Base-by-base conservation (phyloP, 2,888 invertebrate species). In the Cotesia congregata region DNA sequence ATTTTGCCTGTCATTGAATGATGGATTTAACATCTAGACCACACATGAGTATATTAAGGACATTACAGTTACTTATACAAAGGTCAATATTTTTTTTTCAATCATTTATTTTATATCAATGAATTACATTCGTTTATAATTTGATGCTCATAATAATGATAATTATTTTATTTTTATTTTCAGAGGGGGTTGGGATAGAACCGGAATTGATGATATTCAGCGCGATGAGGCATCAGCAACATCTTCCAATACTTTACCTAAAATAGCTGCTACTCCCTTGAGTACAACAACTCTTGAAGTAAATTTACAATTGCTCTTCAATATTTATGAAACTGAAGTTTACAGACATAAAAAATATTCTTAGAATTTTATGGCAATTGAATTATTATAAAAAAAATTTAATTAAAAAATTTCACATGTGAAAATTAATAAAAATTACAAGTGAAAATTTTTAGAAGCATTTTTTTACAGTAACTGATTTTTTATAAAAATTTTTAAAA, bases 251-350 rank as follows among this genome's bases (percentile, higher is more conserved):
- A 12, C 50, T 50, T 50, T 50, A 40, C 90, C 90, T 41, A 89
- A 87, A 85, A 86, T 89, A 78, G 87, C 88, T 64, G 82, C 90
- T 90, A 71, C 30, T 15, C 40, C 62, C 5, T 62, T 72, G 62
- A 90, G 91, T 80, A 91, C 91, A 40, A 84, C 90, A 68, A 87
- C 86, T 79, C 85, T 91, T 74, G 90, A 91, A 85, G 91, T 91
- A 86, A 85, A 90, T 89, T 75, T 62, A 50, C 12, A 50, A 3
- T 50, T 30, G 30, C 3, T 30, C 30, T 30, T 30, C 30, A 30
- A 30, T 17, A 17, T 17, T 17, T 17, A n/a, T n/a, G n/a, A n/a
- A n/a, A n/a, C n/a, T n/a, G n/a, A n/a, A n/a, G n/a, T n/a, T n/a
- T n/a, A n/a, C n/a, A n/a, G n/a, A n/a, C n/a, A n/a, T n/a, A n/a